Conservation (phyloP, 2,113 vertebrate genomes). For the Myxocyprinus asiaticus region DNA sequence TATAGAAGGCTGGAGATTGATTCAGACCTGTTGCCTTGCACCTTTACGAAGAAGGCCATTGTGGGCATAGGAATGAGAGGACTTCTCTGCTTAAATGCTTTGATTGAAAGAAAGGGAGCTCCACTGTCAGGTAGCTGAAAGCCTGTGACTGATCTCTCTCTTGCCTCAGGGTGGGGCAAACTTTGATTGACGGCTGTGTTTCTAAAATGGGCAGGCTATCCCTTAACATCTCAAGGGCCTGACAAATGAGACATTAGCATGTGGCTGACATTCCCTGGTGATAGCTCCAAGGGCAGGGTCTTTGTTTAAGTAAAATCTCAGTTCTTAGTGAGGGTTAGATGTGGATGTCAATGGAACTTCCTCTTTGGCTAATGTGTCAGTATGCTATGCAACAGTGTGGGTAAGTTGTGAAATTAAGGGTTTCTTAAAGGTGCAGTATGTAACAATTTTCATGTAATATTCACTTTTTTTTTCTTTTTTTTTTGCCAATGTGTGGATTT, state of each 20-base stretch:
- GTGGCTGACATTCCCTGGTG: neutral
- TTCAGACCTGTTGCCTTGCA: conserved; percentile 55
- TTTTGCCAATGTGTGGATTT: too few species aligned
- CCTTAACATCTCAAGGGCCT: conserved; percentile 19
- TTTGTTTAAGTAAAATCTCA: neutral
- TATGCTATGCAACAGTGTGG: neutral
- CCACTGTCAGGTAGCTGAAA: conserved; percentile 29
- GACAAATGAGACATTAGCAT: conserved; percentile 20
- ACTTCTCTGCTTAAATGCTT: conserved; percentile 45
- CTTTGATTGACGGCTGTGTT: conserved; percentile 28
- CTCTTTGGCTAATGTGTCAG: conserved; percentile 1
- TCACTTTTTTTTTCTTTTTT: too few species aligned
- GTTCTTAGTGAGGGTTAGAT: neutral
- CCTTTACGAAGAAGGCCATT: conserved; percentile 48
- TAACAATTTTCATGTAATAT: too few species aligned
- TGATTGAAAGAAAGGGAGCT: conserved; percentile 43
- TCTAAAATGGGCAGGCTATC: conserved; percentile 22
- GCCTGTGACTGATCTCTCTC: conserved; percentile 41
- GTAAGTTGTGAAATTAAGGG: neutral
- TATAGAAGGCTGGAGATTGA: conserved; percentile 53
- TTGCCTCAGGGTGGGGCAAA: neutral
- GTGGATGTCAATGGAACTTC: neutral
- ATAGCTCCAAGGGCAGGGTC: neutral
- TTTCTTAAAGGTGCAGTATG: neutral
- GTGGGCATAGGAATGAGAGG: conserved; percentile 40